Evolutionary conservation across 2,113 vertebrate genomes (phyloP).

Genomic region (Cnemophilus loriae): DNA sequence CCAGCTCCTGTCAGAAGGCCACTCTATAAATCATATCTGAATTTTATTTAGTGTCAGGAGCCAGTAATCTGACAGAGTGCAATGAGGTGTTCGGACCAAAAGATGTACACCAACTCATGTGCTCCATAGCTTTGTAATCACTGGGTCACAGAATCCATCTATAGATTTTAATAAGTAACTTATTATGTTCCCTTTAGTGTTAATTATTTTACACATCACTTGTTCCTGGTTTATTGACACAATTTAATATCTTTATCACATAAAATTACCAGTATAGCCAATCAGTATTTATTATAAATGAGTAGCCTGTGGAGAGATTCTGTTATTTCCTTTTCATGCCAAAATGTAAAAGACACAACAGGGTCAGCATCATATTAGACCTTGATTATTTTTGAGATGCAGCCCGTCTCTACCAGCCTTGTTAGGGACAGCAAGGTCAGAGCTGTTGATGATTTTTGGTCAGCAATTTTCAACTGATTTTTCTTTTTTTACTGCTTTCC

Average conservation of each 20-base stretch:
- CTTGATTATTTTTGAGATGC: neutral
- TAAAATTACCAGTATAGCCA: slow-evolving; percentile 37
- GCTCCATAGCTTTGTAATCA: slow-evolving; percentile 71
- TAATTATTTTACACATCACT: slow-evolving; percentile 82
- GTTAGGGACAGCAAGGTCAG: neutral
- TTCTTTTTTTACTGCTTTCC: neutral
- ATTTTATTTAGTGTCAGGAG: slow-evolving; percentile 72
- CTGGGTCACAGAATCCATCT: slow-evolving; percentile 77
- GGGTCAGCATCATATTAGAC: neutral
- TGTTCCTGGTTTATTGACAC: slow-evolving; percentile 56
- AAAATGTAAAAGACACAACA: slow-evolving; percentile 6
- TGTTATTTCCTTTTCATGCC: neutral
- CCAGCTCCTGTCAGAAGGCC: slow-evolving; percentile 70
- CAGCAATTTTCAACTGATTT: neutral
- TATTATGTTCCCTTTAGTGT: slow-evolving; percentile 79
- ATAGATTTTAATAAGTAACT: slow-evolving; percentile 90
- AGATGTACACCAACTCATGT: slow-evolving; percentile 72
- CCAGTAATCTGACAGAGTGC: slow-evolving; percentile 71
- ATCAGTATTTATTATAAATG: slow-evolving; percentile 2
- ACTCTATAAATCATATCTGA: slow-evolving; percentile 73
- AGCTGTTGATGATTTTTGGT: neutral
- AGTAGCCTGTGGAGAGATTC: neutral
- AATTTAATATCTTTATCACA: slow-evolving; percentile 56
- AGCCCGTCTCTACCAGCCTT: neutral
- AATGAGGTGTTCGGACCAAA: slow-evolving; percentile 74